Conservation (phyloP, 2,888 invertebrate species). For the Erpobdella octoculata region DNA sequence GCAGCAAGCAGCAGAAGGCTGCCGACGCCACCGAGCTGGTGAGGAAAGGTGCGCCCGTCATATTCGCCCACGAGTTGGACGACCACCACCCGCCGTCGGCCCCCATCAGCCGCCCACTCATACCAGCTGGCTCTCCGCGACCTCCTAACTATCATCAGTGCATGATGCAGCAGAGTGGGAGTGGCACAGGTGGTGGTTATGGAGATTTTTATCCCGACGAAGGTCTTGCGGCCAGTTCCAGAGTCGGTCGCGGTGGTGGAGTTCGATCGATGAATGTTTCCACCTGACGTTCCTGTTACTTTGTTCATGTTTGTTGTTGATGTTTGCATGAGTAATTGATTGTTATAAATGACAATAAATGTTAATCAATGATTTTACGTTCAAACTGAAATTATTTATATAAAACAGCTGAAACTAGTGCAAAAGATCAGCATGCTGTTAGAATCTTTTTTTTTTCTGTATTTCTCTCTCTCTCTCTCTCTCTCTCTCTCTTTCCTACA, state of each 20-base stretch:
- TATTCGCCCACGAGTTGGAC: conserved; percentile 22
- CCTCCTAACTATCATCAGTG: conserved; percentile 23
- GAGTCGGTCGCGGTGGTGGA: no score
- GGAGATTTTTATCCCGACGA: background rate
- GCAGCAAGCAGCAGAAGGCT: conserved; percentile 3
- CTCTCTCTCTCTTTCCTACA: no score
- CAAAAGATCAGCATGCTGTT: no score
- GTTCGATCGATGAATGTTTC: no score
- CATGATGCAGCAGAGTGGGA: background rate
- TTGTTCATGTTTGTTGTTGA: background rate
- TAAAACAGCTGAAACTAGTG: no score
- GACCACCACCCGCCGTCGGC: background rate
- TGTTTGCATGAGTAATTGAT: background rate
- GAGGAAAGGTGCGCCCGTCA: conserved; percentile 21
- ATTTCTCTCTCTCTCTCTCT: no score
- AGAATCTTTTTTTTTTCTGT: no score
- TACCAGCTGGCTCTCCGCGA: conserved; percentile 5
- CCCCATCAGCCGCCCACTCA: conserved; percentile 6
- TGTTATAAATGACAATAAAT: no score
- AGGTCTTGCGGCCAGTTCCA: background rate
- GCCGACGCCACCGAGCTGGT: background rate
- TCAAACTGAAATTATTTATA: no score
- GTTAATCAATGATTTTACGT: no score
- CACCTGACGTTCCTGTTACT: background rate
- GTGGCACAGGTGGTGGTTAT: background rate